A percentile compares a stretch with the other conserved stretches of the same genome.
phyloP scores from a whole-genome alignment of 2,888 invertebrate species.

The Diaprepes abbreviatus region DNA sequence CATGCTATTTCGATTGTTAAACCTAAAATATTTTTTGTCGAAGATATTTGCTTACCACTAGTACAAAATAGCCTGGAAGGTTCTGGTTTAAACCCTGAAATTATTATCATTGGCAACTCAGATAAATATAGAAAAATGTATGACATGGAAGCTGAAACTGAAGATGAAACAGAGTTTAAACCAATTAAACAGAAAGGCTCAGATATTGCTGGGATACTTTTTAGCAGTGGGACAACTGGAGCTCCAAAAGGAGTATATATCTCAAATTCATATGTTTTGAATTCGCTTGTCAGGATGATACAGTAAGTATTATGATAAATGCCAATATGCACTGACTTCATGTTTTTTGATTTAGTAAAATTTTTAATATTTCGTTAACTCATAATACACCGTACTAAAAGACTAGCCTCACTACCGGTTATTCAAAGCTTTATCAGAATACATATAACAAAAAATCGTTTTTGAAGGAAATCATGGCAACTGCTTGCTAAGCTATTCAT shows the following conservation, averaged over 20 bases:
- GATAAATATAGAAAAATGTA: conserved; percentile 39
- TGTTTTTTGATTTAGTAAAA: too few species aligned
- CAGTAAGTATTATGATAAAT: too few species aligned
- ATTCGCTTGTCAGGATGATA: too few species aligned
- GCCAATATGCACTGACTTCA: too few species aligned
- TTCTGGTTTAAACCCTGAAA: conserved; percentile 39
- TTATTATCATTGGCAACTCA: conserved; percentile 55
- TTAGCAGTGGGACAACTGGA: too few species aligned
- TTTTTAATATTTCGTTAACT: too few species aligned
- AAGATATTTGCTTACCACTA: conserved; percentile 37
- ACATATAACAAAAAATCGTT: too few species aligned
- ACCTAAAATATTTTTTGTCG: conserved; percentile 26
- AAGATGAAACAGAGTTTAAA: conserved; percentile 49
- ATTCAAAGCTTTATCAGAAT: too few species aligned
- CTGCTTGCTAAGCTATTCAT: too few species aligned
- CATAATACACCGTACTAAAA: too few species aligned
- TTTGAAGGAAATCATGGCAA: too few species aligned
- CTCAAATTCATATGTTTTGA: conserved; percentile 30
- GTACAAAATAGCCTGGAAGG: conserved; percentile 49
- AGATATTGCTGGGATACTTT: conserved; percentile 55
- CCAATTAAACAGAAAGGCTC: conserved; percentile 39
- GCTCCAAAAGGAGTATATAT: conserved; percentile 57
- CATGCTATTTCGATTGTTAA: conserved; percentile 11
- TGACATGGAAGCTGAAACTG: neutral
- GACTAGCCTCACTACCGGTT: too few species aligned